Percentiles rank a stretch among this genome's conserved stretches.
Evolutionary conservation across 2,888 invertebrate genomes (phyloP).

Genomic region (Watsonalla binaria): DNA sequence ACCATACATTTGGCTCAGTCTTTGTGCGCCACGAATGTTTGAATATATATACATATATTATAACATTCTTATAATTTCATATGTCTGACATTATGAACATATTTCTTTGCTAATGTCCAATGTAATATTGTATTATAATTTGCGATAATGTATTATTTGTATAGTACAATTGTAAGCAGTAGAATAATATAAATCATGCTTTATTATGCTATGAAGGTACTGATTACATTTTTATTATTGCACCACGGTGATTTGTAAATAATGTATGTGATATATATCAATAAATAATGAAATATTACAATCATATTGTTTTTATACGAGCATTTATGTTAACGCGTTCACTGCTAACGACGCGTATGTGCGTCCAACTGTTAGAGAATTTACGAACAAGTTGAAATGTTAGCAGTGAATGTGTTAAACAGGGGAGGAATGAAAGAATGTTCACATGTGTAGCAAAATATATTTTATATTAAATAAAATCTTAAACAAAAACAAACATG

Average conservation of each 20-base stretch:
- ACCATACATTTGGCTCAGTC: too few relatives aligned
- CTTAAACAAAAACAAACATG: conserved; percentile 7
- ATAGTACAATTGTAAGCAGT: conserved; percentile 14
- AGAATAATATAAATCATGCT: conserved; percentile 18
- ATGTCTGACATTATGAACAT: neutral
- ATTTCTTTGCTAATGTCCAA: neutral
- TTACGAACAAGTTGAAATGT: too few relatives aligned
- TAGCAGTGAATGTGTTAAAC: too few relatives aligned
- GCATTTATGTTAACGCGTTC: too few relatives aligned
- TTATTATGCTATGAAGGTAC: conserved; percentile 32
- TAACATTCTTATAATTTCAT: neutral
- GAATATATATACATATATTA: too few relatives aligned
- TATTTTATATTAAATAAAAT: conserved; percentile 26
- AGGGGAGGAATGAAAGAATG: neutral
- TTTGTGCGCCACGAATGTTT: too few relatives aligned
- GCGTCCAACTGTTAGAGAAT: too few relatives aligned
- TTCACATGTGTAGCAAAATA: conserved; percentile 29
- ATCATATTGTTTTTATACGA: conserved; percentile 5
- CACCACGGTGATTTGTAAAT: conserved; percentile 66
- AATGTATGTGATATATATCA: conserved; percentile 64
- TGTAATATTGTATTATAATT: neutral
- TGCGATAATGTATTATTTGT: conserved; percentile 27
- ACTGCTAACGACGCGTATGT: too few relatives aligned
- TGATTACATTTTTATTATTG: conserved; percentile 45
- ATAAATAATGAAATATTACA: conserved; percentile 45